Evolutionary conservation across 2,113 vertebrate species (phyloP), one percentile per base, ranked within the genome.

Genomic region (Pseudorasbora parva): DNA sequence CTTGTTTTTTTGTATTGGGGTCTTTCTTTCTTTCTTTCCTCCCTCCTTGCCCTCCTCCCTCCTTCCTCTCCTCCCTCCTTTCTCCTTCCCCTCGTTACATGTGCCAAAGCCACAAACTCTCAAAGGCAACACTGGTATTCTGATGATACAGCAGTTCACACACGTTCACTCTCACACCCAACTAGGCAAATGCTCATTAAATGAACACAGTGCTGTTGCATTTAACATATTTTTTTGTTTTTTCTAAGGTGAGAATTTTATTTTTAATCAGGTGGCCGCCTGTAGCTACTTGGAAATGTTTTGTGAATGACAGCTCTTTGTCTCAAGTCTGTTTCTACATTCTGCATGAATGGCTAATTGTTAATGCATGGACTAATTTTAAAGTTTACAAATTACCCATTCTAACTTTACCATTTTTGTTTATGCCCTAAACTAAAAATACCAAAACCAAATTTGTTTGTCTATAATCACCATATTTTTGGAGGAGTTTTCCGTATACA

Each of bases 111-210:
- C 60, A 66, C 59, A 76, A 72, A 57, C 30, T 59, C 51, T 78
- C 54, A 60, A 72, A 57, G 27, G 10, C 57, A 76, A n/a, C 71
- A 25, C 59, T 68, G 49, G 54, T 15, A 71, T 86, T 69, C 8
- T 82, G 72, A 82, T 60, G 80, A 76, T 59, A 8, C 47, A 60
- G 71, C 72, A 57, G n/a, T 75, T 62, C 30, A 84, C 49, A 41
- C 57, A 71, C 43, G n/a, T 23, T 37, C 33, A 54, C 25, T 6
- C 17, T 49, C 43, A 30, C 43, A 47, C 41, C 77, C 77, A 66
- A 21, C 1, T 66, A 79, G 25, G 47, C 72, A 54, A 75, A 19
- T 11, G 2, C 72, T 54, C 8, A 75, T 75, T 75, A 54, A 30
- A 51, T 54, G 3, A 4, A 43, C 9, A 69, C 37, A 49, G 43